These are phyloP conservation scores for Falco concolor DNA, from an alignment of 2,797 vertebrate genomes.

Conservation along the genomic window DNA sequence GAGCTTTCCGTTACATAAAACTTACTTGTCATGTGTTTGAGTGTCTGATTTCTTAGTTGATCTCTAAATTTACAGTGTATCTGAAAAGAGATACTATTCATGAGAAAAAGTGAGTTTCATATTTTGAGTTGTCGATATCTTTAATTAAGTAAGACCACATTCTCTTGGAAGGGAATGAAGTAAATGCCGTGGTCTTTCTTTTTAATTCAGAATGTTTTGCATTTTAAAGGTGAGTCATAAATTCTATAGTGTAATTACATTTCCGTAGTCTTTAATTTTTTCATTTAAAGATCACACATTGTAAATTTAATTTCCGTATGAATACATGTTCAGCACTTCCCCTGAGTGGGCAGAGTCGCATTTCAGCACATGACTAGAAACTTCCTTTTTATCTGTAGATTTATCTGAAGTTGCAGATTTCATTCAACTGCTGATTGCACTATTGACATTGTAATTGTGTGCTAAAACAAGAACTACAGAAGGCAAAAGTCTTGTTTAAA, in stretches of 20 bases:
- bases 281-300: slow-evolving; percentile 53
- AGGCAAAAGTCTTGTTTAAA: background rate
- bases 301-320: slow-evolving; percentile 2
- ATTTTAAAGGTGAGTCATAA: slow-evolving; percentile 58
- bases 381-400: slow-evolving; percentile 1
- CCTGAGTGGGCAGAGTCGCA: background rate
- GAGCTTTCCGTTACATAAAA: background rate
- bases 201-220: slow-evolving; percentile 25
- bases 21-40: background rate
- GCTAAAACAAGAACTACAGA: background rate
- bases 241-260: slow-evolving; percentile 46
- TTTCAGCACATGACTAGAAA: slow-evolving; percentile 11
- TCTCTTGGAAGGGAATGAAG: slow-evolving; percentile 31
- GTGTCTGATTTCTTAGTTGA: background rate
- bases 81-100: background rate
- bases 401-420: slow-evolving; percentile 23
- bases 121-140: slow-evolving; percentile 26
- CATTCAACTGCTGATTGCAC: background rate
- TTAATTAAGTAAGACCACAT: slow-evolving; percentile 30
- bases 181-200: slow-evolving; percentile 24
- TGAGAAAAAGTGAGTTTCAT: background rate
- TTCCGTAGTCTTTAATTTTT: slow-evolving; percentile 51
- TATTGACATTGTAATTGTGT: background rate
- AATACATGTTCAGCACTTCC: background rate
- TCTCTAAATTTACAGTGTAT: background rate